Evolutionary conservation across 2,113 vertebrate species (phyloP).

Genomic region (Geococcyx californianus): DNA sequence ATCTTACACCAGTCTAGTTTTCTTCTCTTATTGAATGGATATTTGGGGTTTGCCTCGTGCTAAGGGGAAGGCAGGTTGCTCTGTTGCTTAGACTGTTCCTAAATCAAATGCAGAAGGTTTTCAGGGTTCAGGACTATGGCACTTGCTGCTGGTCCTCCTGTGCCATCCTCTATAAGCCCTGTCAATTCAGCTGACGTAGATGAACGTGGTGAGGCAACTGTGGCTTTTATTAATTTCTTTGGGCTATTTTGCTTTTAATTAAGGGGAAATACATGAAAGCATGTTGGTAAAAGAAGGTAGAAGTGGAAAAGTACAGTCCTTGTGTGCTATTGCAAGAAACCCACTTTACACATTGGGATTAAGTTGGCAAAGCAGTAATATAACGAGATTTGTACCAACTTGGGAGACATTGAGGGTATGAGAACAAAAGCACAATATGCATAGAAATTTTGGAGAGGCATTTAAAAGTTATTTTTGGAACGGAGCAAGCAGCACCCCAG

Average conservation of each 20-base stretch:
- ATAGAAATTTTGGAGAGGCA: background rate
- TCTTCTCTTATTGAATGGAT: background rate
- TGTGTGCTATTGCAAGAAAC: background rate
- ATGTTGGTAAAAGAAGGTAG: background rate
- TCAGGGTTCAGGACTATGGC: background rate
- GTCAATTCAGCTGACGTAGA: background rate
- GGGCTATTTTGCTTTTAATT: background rate
- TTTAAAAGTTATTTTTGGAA: background rate
- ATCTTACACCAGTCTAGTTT: background rate
- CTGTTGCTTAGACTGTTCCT: background rate
- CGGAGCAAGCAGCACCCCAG: background rate
- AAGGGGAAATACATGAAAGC: background rate
- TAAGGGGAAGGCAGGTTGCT: background rate
- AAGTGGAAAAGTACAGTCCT: background rate
- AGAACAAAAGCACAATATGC: background rate
- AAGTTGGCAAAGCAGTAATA: background rate
- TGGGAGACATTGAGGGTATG: background rate
- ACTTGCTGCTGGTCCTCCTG: background rate
- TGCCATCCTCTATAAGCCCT: background rate
- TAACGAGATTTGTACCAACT: background rate
- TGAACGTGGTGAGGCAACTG: background rate
- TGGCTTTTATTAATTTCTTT: background rate
- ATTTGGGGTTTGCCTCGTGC: background rate
- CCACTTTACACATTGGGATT: background rate
- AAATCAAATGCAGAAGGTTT: background rate